Conservation (phyloP, 2,113 vertebrate species). For the Crotalus helleri region DNA sequence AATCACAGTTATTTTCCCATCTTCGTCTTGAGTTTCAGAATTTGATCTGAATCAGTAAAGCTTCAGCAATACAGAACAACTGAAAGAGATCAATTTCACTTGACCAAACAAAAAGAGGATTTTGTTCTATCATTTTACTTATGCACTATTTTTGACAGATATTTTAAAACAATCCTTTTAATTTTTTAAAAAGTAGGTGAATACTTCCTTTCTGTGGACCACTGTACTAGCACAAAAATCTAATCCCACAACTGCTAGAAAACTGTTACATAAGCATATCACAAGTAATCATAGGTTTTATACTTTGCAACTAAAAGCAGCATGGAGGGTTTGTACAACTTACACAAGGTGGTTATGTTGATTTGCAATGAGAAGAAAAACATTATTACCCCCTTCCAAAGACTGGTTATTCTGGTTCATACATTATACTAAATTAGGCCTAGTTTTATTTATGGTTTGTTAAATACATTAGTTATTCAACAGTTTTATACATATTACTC, state of each 20-base stretch:
- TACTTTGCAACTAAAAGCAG: not conserved
- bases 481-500: not conserved
- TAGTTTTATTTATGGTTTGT: not conserved
- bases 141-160: not conserved
- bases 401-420: not conserved
- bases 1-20: not conserved
- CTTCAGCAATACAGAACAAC: not conserved
- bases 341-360: not conserved
- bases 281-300: not conserved
- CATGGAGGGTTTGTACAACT: not conserved
- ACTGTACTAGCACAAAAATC: not conserved
- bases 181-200: not conserved
- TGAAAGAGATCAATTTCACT: not conserved
- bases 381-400: not conserved
- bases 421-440: not conserved
- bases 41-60: not conserved
- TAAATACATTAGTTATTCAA: not conserved
- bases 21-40: not conserved
- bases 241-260: not conserved
- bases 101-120: constrained; percentile 31
- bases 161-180: not conserved
- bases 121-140: constrained; percentile 22
- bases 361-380: not conserved
- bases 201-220: not conserved
- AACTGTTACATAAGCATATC: not conserved